Base-by-base conservation (phyloP, 1,140 invertebrate genomes). In the Arion vulgaris region DNA sequence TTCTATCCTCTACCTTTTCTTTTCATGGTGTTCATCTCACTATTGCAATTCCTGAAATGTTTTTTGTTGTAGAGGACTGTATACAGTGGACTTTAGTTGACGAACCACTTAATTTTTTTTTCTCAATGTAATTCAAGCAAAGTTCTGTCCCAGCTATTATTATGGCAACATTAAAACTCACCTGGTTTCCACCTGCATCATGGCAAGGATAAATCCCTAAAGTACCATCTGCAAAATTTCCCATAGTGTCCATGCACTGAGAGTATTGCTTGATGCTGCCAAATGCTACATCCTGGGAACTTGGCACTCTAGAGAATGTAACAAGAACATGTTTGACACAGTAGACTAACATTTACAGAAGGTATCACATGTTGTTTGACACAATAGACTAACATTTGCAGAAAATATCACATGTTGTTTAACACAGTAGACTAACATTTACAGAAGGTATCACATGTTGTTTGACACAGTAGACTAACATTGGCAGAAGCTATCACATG, bases 131-230 rank as follows among this genome's bases (percentile, higher is more conserved):
- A n/a, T n/a, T n/a, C n/a, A n/a, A n/a, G n/a, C n/a, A n/a, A n/a
- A n/a, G n/a, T n/a, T n/a, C n/a, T n/a, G n/a, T n/a, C n/a, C n/a
- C n/a, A n/a, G n/a, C n/a, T n/a, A n/a, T n/a, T n/a, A n/a, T n/a
- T n/a, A n/a, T n/a, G n/a, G n/a, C n/a, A n/a, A n/a, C n/a, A n/a
- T n/a, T n/a, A n/a, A 15, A 23, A 9, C 66, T 53, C 86, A 95
- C 95, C 94, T 99, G 98, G 93, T 99, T 99, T 72, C 98, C 98
- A 80, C 98, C 98, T 19, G 96, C 96, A 86, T 97, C 95, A 93
- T 99, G 98, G 92, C 98, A 99, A 23, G 95, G 95, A 92, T 97
- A 99, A 86, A 99, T 94, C 91, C 97, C 97, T 62, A 98, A 94
- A 45, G 95, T 96, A 77, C 96, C 96, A 90, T 96, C 96, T 19